Conservation (phyloP, 2,888 invertebrate species). For the Metellina segmentata region DNA sequence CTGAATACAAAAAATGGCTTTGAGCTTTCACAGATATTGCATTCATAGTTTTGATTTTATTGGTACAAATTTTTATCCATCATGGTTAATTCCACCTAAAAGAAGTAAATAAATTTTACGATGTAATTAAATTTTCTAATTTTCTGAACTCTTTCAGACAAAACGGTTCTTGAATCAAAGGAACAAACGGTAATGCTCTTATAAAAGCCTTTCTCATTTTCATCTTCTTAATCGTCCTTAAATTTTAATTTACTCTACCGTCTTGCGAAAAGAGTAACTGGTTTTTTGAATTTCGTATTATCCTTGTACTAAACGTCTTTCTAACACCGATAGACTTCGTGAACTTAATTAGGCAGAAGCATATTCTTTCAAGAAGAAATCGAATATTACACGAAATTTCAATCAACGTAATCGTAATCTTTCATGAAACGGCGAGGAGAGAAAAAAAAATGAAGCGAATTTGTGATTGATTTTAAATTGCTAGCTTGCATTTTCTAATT, state of each 20-base stretch:
- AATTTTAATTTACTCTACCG: not conserved
- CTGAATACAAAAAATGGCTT: too few species aligned
- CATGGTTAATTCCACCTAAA: not conserved
- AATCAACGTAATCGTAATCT: not conserved
- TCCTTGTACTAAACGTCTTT: not conserved
- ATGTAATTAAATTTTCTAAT: too few species aligned
- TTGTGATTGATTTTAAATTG: conserved; percentile 1
- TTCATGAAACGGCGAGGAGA: not conserved
- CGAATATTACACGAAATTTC: not conserved
- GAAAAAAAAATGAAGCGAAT: not conserved
- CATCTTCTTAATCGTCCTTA: not conserved
- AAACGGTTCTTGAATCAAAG: not conserved
- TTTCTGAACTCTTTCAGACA: not conserved
- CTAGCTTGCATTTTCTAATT: not conserved
- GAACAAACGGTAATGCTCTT: not conserved
- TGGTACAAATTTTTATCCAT: too few species aligned
- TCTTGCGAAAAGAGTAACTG: not conserved
- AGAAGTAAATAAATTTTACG: not conserved
- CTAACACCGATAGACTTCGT: not conserved
- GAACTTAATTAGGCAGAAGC: not conserved
- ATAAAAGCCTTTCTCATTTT: not conserved
- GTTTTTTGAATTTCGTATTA: not conserved
- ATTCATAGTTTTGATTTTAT: too few species aligned
- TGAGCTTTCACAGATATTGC: too few species aligned
- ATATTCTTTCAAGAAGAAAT: not conserved